Percentiles rank a stretch among this genome's conserved stretches.
Evolutionary conservation across 2,888 invertebrate genomes (phyloP).

Genomic region (Pristionchus entomophagus): DNA sequence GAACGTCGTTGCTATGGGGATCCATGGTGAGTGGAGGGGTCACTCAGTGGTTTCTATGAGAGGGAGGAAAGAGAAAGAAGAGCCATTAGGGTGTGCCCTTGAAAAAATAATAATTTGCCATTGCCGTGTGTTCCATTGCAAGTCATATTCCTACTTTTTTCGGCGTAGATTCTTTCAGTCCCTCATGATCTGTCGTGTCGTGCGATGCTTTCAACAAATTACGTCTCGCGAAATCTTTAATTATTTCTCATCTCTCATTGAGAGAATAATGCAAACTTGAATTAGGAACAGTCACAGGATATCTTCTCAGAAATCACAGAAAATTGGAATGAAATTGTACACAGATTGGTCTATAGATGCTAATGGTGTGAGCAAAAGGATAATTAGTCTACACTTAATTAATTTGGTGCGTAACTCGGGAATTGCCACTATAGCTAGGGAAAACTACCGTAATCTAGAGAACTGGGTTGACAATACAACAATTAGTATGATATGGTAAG

Average conservation of each 20-base stretch:
- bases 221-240: neutral
- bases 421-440: conserved; percentile 1
- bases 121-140: too few species aligned
- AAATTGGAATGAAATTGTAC: neutral
- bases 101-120: too few species aligned
- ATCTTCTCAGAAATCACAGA: conserved; percentile 37
- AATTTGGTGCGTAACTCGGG: conserved; percentile 6
- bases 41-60: neutral
- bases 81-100: too few species aligned
- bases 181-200: too few species aligned
- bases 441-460: conserved; percentile 11
- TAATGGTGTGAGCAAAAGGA: conserved; percentile 1
- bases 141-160: too few species aligned
- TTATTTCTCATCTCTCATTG: neutral
- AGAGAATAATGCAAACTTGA: conserved; percentile 1
- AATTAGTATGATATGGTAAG: conserved; percentile 27
- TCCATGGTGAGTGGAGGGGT: neutral
- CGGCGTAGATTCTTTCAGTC: too few species aligned
- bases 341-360: conserved; percentile 12
- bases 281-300: neutral
- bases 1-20: conserved; percentile 31
- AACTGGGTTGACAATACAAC: neutral
- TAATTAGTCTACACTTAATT: conserved; percentile 14
- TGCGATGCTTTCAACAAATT: too few species aligned
- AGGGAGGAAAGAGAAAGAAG: neutral